These are phyloP conservation scores for Amphipyra tragopoginis DNA, from an alignment of 2,888 invertebrate genomes.

Conservation along the genomic window DNA sequence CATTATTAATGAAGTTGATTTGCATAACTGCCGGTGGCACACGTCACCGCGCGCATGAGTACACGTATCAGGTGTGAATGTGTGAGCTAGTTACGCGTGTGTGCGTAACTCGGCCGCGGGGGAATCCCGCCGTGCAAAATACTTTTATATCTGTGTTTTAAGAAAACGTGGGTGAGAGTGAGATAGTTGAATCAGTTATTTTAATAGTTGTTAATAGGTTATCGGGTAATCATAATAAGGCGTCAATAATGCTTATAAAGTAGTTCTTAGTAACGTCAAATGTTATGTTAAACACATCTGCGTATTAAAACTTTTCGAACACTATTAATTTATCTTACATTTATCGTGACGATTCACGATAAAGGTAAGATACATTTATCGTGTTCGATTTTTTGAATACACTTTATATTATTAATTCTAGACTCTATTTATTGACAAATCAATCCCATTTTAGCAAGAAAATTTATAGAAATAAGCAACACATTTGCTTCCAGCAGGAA, in stretches of 20 bases:
- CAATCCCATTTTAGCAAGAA: too few relatives aligned
- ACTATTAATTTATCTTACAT: not conserved
- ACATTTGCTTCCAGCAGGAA: too few relatives aligned
- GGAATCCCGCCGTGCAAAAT: conserved; percentile 80
- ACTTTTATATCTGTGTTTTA: conserved; percentile 52
- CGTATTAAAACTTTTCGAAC: not conserved
- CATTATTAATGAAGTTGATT: conserved; percentile 62
- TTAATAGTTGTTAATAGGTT: conserved; percentile 13
- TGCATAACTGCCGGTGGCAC: conserved; percentile 61
- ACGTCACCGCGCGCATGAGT: conserved; percentile 38
- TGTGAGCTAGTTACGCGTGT: conserved; percentile 36
- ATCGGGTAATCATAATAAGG: conserved; percentile 3
- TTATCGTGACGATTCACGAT: too few relatives aligned
- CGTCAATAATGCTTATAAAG: not conserved
- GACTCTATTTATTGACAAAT: too few relatives aligned
- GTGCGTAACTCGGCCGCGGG: conserved; percentile 62
- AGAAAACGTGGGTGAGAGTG: conserved; percentile 53
- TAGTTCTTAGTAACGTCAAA: not conserved
- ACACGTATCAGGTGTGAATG: conserved; percentile 18
- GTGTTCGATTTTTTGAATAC: too few relatives aligned
- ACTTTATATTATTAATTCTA: too few relatives aligned
- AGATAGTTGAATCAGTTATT: conserved; percentile 15
- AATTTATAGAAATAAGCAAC: too few relatives aligned
- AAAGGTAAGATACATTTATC: too few relatives aligned
- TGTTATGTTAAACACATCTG: not conserved